Base-by-base conservation (phyloP, 2,113 vertebrate genomes). In the Apodemus sylvaticus region DNA sequence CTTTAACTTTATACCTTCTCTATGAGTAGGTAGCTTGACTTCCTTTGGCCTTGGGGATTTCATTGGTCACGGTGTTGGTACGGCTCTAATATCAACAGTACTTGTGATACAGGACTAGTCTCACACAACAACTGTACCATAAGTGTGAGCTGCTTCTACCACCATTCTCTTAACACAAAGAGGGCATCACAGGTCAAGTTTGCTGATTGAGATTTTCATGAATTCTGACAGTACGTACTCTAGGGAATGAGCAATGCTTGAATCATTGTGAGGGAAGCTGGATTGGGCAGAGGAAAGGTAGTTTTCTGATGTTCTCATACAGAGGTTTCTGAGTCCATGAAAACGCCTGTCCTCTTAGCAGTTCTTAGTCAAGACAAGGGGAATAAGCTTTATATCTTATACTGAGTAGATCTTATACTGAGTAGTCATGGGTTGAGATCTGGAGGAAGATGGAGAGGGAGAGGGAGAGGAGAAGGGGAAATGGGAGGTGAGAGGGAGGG, bases 61-160 rank as follows among this genome's bases (percentile, higher is more conserved):
- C 66, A 68, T 5, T 66, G 64, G 19, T 26, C 34, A 48, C 22
- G 24, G 29, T 31, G 1, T 36, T 77, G 22, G 62, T 66, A 55
- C 39, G 22, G 48, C 39, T 7, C 3, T 8, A 39, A 12, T 0
- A 8, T 19, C 24, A 42, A 87, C 7, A 12, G 29, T 29, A 10
- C 9, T 11, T 73, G 51, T 36, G 36, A 70, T n/a, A 60, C 3
- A 9, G 55, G 51, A 26, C 51, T 12, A 20, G 45, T 51, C 29
- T n/a, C 45, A 68, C 45, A 4, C 9, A 5, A 1, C 19, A 76
- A 76, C 58, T 29, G 5, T 51, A 95, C 58, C 19, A 1, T 2
- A n/a, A 39, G 4, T 2, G 1, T 12, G 17, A 79, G 20, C 1
- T 36, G 24, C 11, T 31, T 26, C 3, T 31, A 13, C 10, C 8